A percentile compares a stretch with the other conserved stretches of the same genome.
phyloP scores from a whole-genome alignment of 64 coral and sea anemone genomes.

The Platygyra sinensis region DNA sequence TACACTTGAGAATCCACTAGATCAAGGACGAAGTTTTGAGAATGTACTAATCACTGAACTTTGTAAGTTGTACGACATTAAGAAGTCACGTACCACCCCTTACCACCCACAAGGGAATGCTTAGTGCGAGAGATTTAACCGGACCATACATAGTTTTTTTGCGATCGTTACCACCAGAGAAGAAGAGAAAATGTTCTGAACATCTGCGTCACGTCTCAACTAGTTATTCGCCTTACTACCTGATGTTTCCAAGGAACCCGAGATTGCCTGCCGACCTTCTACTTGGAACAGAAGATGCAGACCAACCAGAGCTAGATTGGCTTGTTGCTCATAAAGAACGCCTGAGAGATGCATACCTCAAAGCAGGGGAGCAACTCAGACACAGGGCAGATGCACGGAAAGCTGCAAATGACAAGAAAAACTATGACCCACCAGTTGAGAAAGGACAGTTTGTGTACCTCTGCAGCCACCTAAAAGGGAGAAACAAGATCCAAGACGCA shows the following conservation, averaged over 20 bases:
- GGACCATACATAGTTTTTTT: conserved; percentile 35
- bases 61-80: conserved; percentile 32
- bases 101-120: conserved; percentile 43
- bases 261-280: conserved; percentile 8
- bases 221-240: conserved; percentile 5
- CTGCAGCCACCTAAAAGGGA: not conserved
- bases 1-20: conserved; percentile 13
- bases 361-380: conserved; percentile 6
- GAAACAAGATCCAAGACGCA: not conserved
- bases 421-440: conserved; percentile 3
- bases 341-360: conserved; percentile 1
- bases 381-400: not conserved
- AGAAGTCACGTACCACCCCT: conserved; percentile 47
- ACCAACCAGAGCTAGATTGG: conserved; percentile 12
- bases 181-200: conserved; percentile 32
- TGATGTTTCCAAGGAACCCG: conserved; percentile 11
- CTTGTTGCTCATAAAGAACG: conserved; percentile 1
- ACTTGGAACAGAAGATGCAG: conserved; percentile 2
- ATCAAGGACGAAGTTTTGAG: conserved; percentile 45
- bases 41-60: not conserved
- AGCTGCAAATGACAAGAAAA: not conserved
- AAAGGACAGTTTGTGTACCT: not conserved
- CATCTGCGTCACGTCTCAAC: conserved; percentile 16
- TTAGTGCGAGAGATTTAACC: conserved; percentile 33
- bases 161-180: conserved; percentile 28